Percentiles rank a stretch among this genome's conserved stretches.
These are phyloP conservation scores for Ciona savignyi DNA, from an alignment of 23 tunicate genomes.

Conservation along the genomic window DNA sequence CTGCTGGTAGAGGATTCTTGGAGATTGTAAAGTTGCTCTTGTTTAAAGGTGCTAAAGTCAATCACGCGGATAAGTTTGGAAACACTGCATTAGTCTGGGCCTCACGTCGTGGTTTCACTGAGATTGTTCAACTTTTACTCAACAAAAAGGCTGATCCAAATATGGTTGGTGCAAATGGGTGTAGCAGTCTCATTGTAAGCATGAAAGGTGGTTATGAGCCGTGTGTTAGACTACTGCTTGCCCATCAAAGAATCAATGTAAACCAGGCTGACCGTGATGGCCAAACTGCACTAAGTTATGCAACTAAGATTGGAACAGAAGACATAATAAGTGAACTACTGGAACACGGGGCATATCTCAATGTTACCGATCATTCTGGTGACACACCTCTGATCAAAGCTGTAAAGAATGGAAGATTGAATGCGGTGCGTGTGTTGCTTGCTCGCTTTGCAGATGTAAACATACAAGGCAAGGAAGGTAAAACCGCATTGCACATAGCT, in stretches of 20 bases:
- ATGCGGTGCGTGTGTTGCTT: conserved; percentile 39
- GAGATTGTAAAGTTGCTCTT: conserved; percentile 43
- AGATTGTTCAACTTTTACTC: conserved; percentile 37
- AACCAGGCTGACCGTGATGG: conserved; percentile 68
- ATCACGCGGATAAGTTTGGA: conserved; percentile 91
- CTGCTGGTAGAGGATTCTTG: conserved; percentile 76
- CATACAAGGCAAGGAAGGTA: conserved; percentile 51
- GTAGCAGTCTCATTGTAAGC: conserved; percentile 63
- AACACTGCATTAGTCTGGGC: conserved; percentile 87
- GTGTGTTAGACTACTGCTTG: conserved; percentile 37
- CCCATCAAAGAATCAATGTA: conserved; percentile 36
- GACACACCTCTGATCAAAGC: conserved; percentile 95
- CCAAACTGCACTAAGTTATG: conserved; percentile 66
- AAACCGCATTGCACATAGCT: conserved; percentile 60
- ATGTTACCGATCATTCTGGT: conserved; percentile 68
- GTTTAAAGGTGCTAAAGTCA: conserved; percentile 72
- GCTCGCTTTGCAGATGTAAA: conserved; percentile 68
- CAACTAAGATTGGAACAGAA: conserved; percentile 57
- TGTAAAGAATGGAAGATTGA: conserved; percentile 57
- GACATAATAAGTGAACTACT: conserved; percentile 20
- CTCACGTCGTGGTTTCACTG: conserved; percentile 46
- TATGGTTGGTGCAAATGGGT: conserved; percentile 85
- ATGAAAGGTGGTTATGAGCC: conserved; percentile 20
- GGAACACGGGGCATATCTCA: conserved; percentile 81
- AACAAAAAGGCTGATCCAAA: conserved; percentile 55